phyloP scores from a whole-genome alignment of 2,888 invertebrate species.

The Synanthedon vespiformis region DNA sequence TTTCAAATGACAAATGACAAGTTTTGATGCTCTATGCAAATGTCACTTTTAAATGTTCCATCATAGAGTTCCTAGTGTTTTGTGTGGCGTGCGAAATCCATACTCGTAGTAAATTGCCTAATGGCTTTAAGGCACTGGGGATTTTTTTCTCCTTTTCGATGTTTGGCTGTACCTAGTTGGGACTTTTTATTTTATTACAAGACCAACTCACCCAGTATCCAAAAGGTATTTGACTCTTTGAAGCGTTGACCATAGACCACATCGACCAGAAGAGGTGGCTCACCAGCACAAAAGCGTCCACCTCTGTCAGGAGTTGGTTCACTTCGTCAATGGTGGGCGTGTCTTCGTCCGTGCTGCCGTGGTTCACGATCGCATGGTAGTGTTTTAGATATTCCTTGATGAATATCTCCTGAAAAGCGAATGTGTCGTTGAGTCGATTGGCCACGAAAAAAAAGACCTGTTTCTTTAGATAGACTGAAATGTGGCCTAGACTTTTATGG shows the following conservation, averaged over 20 bases:
- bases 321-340: slow-evolving; percentile 64
- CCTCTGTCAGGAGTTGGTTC: slow-evolving; percentile 78
- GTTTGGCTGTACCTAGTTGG: not conserved
- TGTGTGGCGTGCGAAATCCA: too few relatives aligned
- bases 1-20: too few relatives aligned
- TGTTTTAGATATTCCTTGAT: slow-evolving; percentile 58
- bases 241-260: slow-evolving; percentile 92
- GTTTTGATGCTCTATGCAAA: too few relatives aligned
- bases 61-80: too few relatives aligned
- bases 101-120: too few relatives aligned
- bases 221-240: slow-evolving; percentile 89
- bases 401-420: slow-evolving; percentile 66
- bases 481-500: too few relatives aligned
- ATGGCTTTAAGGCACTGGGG: too few relatives aligned
- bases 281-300: slow-evolving; percentile 85
- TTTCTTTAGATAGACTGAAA: too few relatives aligned
- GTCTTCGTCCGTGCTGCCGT: slow-evolving; percentile 22
- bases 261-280: slow-evolving; percentile 95
- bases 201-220: slow-evolving; percentile 86
- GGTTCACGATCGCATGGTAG: slow-evolving; percentile 19
- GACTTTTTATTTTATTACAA: not conserved
- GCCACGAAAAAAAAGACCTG: too few relatives aligned
- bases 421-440: too few relatives aligned
- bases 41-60: too few relatives aligned
- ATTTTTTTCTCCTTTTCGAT: too few relatives aligned